Conservation (phyloP, 2,113 vertebrate genomes). For the Coregonus clupeaformis region DNA sequence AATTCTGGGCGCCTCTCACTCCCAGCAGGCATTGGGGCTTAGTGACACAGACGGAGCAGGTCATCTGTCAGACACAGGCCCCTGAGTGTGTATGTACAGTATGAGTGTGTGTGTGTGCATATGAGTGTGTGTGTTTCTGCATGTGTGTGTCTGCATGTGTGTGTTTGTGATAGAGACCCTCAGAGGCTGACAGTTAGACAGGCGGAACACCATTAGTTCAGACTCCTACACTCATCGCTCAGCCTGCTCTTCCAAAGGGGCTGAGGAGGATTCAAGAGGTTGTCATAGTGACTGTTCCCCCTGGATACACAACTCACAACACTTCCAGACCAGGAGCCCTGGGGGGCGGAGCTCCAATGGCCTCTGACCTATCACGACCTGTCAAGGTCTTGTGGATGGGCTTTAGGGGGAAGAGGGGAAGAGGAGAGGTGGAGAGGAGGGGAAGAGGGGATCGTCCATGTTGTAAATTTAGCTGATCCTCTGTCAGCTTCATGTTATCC, state of each 20-base stretch:
- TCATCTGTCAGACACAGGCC: slow-evolving; percentile 52
- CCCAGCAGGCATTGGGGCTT: slow-evolving; percentile 42
- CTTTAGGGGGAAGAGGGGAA: not conserved
- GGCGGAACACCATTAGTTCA: slow-evolving; percentile 23
- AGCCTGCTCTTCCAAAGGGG: slow-evolving; percentile 51
- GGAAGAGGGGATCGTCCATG: slow-evolving; percentile 2
- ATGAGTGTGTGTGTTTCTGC: slow-evolving; percentile 5
- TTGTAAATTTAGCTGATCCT: slow-evolving; percentile 50
- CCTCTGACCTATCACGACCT: slow-evolving; percentile 52
- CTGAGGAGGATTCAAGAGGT: slow-evolving; percentile 58
- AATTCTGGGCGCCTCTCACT: slow-evolving; percentile 45
- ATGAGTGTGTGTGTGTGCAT: slow-evolving; percentile 7
- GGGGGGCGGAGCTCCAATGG: not conserved
- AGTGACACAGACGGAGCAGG: slow-evolving; percentile 48
- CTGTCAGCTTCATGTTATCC: not conserved
- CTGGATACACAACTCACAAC: slow-evolving; percentile 4
- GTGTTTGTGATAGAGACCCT: not conserved
- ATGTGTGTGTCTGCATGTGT: not conserved
- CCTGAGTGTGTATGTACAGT: not conserved
- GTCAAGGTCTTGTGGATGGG: slow-evolving; percentile 41
- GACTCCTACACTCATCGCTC: slow-evolving; percentile 43
- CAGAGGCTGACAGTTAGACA: slow-evolving; percentile 47
- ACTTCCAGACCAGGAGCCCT: slow-evolving; percentile 6
- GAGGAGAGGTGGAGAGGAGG: not conserved
- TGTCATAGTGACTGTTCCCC: slow-evolving; percentile 54